Percentiles rank a stretch among this genome's conserved stretches.
Evolutionary conservation across 2,113 vertebrate species (phyloP).

Genomic region (Dendrocopos noguchii): DNA sequence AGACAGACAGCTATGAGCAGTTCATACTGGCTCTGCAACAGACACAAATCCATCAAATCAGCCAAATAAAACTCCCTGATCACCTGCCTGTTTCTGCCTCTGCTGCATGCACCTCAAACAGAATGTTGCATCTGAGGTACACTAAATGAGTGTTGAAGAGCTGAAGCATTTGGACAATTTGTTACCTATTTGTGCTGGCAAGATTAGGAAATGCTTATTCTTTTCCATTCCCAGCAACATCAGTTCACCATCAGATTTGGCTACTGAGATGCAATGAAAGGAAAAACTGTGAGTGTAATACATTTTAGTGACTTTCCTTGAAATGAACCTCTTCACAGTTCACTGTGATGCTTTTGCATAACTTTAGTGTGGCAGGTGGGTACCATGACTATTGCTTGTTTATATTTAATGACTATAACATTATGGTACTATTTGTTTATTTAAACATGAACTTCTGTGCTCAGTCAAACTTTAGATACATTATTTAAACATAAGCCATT

Average conservation of each 20-base stretch:
- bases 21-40: background rate
- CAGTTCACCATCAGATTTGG: background rate
- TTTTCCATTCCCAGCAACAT: background rate
- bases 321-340: background rate
- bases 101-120: background rate
- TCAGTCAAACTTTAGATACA: conserved; percentile 50
- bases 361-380: conserved; percentile 24
- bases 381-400: conserved; percentile 28
- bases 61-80: background rate
- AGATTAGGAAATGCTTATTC: background rate
- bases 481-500: conserved; percentile 62
- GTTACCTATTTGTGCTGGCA: background rate
- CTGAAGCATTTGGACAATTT: background rate
- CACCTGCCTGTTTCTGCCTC: background rate
- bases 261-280: conserved; percentile 6
- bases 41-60: background rate
- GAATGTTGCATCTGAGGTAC: background rate
- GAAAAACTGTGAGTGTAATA: background rate
- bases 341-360: background rate
- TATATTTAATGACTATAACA: conserved; percentile 67
- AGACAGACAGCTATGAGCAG: background rate
- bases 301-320: conserved; percentile 15
- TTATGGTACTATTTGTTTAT: conserved; percentile 65
- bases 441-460: conserved; percentile 65
- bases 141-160: background rate